Evolutionary conservation across 2,888 invertebrate species (phyloP).

Genomic region (Melinaea menophilus): DNA sequence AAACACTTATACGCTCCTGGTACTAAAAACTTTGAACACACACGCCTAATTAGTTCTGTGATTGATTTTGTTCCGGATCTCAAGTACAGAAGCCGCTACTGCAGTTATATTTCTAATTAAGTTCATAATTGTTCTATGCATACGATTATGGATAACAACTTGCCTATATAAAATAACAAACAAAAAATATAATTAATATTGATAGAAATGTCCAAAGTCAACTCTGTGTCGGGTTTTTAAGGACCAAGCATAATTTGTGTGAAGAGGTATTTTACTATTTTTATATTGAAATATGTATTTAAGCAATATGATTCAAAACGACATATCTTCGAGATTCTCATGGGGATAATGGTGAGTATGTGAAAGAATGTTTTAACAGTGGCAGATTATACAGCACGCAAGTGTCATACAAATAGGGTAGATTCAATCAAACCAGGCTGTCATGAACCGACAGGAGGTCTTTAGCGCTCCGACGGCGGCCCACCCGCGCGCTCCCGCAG

Average conservation of each 20-base stretch:
- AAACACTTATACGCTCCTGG: slow-evolving; percentile 36
- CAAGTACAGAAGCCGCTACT: slow-evolving; percentile 60
- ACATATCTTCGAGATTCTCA: not conserved
- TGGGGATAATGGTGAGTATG: not conserved
- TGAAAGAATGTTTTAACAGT: slow-evolving; percentile 1
- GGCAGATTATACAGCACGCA: not conserved
- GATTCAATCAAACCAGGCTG: slow-evolving; percentile 43
- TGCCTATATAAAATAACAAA: not conserved
- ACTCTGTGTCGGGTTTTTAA: no score
- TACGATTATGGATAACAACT: slow-evolving; percentile 17
- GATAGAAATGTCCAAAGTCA: not conserved
- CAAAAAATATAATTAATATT: slow-evolving; percentile 1
- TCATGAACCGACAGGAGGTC: slow-evolving; percentile 53
- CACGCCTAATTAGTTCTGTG: slow-evolving; percentile 53
- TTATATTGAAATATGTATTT: no score
- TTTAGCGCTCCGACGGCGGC: slow-evolving; percentile 50
- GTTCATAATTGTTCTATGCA: slow-evolving; percentile 15
- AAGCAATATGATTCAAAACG: not conserved
- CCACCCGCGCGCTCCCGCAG: slow-evolving; percentile 66
- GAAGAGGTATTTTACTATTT: no score
- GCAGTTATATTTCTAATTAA: slow-evolving; percentile 21
- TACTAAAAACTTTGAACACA: slow-evolving; percentile 47
- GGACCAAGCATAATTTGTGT: no score
- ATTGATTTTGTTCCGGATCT: slow-evolving; percentile 61
- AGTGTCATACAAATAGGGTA: slow-evolving; percentile 16